phyloP scores from a whole-genome alignment of 2,113 vertebrate species.

The Anguilla japonica region DNA sequence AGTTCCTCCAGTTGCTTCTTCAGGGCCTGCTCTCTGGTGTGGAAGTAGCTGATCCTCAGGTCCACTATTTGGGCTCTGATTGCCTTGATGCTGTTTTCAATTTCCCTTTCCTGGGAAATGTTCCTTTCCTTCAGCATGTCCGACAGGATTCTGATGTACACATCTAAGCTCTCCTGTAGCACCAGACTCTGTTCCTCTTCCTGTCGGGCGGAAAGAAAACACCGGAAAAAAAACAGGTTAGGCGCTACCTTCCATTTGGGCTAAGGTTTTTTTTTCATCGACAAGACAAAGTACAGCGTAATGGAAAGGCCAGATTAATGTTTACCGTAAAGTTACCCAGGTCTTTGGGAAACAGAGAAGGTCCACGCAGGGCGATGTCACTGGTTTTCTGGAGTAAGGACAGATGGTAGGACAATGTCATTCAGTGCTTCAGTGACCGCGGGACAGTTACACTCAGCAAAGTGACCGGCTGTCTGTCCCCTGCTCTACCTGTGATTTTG shows the following conservation, averaged over 20 bases:
- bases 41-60: conserved; percentile 3
- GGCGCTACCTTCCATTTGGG: not conserved
- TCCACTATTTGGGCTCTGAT: not conserved
- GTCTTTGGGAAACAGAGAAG: not conserved
- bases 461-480: too few relatives aligned
- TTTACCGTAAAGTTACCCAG: conserved; percentile 16
- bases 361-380: conserved; percentile 10
- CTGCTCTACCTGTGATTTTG: too few relatives aligned
- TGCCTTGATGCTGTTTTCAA: not conserved
- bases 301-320: not conserved
- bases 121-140: conserved; percentile 1
- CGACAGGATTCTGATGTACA: conserved; percentile 12
- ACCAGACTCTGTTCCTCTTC: conserved; percentile 12
- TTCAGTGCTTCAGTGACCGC: not conserved
- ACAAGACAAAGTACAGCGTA: not conserved
- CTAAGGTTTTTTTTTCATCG: not conserved
- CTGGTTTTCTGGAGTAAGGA: conserved; percentile 13
- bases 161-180: conserved; percentile 2
- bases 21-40: not conserved
- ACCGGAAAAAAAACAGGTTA: not conserved
- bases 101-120: not conserved
- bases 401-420: not conserved
- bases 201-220: not conserved
- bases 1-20: not conserved
- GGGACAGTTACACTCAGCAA: too few relatives aligned